Evolutionary conservation across 2,113 vertebrate species (phyloP).

Genomic region (Fregetta grallaria): DNA sequence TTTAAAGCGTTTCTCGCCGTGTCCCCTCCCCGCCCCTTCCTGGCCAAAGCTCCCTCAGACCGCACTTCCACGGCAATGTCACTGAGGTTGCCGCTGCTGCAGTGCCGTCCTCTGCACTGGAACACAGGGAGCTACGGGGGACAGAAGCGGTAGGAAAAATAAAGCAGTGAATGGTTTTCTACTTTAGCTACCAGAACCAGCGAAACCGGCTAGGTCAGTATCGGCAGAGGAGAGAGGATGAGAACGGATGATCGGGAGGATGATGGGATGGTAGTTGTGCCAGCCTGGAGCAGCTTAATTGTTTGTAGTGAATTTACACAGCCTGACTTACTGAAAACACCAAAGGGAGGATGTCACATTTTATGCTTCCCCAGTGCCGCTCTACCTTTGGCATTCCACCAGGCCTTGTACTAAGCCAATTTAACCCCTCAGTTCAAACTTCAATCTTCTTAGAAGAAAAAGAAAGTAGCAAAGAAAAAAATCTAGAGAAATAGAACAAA

Average conservation of each 20-base stretch:
- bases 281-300: too few species aligned
- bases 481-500: not conserved
- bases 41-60: too few species aligned
- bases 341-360: not conserved
- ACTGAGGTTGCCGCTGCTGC: not conserved
- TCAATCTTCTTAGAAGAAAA: not conserved
- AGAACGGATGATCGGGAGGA: fast-evolving
- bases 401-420: not conserved
- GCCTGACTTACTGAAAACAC: not conserved
- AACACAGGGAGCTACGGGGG: not conserved
- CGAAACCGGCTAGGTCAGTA: not conserved
- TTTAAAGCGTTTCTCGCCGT: not conserved
- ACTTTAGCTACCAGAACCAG: not conserved
- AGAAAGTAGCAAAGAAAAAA: not conserved
- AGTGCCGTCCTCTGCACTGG: not conserved
- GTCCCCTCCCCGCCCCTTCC: not conserved
- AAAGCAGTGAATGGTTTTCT: not conserved
- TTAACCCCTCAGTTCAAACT: not conserved
- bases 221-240: not conserved
- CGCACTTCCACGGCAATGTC: fast-evolving
- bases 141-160: not conserved
- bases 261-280: too few species aligned
- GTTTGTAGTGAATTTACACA: not conserved
- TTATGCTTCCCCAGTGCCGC: not conserved
- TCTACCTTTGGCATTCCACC: not conserved